Evolutionary conservation across 2,888 invertebrate species (phyloP).

Genomic region (Hedya salicella): DNA sequence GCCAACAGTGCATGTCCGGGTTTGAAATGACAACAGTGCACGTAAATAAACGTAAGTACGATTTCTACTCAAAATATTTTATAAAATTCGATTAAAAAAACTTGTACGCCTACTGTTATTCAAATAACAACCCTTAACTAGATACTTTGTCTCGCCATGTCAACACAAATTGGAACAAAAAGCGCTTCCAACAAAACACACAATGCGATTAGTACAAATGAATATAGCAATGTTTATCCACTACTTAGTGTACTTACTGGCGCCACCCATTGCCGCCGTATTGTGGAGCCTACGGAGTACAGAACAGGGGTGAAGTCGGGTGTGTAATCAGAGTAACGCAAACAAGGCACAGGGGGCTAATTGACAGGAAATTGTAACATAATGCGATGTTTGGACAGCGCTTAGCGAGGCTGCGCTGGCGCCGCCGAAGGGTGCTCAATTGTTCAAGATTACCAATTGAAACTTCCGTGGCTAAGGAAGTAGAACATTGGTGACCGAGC

Average conservation of each 20-base stretch:
- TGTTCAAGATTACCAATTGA: not conserved
- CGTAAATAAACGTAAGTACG: no score
- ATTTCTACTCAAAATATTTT: no score
- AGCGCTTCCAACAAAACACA: not conserved
- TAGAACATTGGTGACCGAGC: no score
- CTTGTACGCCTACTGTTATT: no score
- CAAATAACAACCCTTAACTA: conserved; percentile 2
- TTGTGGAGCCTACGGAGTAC: conserved; percentile 9
- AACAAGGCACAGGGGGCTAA: conserved; percentile 61
- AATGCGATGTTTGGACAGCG: conserved; percentile 63
- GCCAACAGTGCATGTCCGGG: no score
- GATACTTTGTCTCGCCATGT: conserved; percentile 20
- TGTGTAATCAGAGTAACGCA: conserved; percentile 44
- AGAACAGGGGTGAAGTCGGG: conserved; percentile 18
- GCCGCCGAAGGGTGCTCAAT: not conserved
- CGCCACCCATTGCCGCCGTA: conserved; percentile 1
- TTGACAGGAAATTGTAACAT: conserved; percentile 76
- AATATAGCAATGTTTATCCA: conserved; percentile 45
- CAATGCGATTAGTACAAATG: conserved; percentile 53
- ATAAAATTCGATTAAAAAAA: no score
- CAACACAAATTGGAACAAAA: conserved; percentile 17
- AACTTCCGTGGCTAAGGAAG: not conserved
- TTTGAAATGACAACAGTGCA: no score
- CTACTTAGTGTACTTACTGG: conserved; percentile 32
- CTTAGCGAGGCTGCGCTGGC: conserved; percentile 53